These are phyloP conservation scores for Oncorhynchus masou DNA, from an alignment of 2,113 vertebrate species.

Conservation along the genomic window DNA sequence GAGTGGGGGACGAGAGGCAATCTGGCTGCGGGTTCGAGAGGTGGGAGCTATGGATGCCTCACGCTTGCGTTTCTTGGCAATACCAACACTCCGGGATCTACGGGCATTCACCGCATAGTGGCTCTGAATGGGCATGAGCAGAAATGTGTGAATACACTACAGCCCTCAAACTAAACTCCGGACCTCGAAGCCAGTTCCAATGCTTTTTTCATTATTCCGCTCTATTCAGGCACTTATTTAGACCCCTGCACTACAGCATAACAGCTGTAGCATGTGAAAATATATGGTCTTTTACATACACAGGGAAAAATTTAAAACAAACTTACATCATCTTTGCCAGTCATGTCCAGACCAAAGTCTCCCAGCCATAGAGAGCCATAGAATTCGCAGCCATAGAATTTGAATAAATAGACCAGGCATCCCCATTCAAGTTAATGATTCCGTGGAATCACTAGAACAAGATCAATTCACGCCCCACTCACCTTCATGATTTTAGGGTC, in stretches of 20 bases:
- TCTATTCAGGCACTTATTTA: too few species aligned
- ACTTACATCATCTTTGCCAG: conserved; percentile 83
- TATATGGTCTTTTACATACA: not conserved
- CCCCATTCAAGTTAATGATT: too few species aligned
- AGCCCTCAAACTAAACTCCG: too few species aligned
- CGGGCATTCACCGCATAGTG: conserved; percentile 82
- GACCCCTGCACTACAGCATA: too few species aligned
- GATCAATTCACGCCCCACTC: conserved; percentile 35
- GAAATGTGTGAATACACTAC: not conserved
- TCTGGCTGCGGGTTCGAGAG: conserved; percentile 79
- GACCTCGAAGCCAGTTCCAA: too few species aligned
- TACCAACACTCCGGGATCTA: conserved; percentile 80
- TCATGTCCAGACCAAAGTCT: conserved; percentile 88
- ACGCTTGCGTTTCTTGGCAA: conserved; percentile 85
- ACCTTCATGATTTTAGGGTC: conserved; percentile 94
- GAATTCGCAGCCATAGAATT: too few species aligned
- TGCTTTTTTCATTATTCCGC: too few species aligned
- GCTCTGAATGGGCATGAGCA: conserved; percentile 68
- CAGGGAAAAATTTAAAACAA: not conserved
- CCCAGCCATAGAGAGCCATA: conserved; percentile 41
- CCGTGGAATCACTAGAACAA: too few species aligned
- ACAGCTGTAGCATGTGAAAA: not conserved
- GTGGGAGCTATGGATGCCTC: conserved; percentile 76
- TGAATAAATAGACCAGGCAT: too few species aligned
- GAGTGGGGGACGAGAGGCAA: too few species aligned